Conservation (phyloP, 2,797 vertebrate species). For the Protonibea diacanthus region DNA sequence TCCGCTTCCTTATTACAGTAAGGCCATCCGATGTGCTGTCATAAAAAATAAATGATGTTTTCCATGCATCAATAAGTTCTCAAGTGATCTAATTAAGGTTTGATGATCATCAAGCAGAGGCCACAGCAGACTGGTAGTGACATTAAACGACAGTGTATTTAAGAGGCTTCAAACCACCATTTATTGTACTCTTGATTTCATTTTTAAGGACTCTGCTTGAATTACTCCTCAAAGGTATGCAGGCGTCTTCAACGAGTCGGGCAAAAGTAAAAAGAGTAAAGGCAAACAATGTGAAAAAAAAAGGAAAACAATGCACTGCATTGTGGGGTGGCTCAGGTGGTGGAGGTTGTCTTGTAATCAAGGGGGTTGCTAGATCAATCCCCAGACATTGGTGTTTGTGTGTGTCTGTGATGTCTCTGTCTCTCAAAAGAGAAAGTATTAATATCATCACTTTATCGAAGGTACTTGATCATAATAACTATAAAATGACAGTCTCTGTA, state of each 20-base stretch:
- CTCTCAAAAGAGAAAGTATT: too few species aligned
- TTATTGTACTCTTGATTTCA: not conserved
- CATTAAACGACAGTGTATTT: not conserved
- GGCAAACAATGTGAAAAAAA: too few species aligned
- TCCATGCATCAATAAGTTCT: conserved; percentile 1
- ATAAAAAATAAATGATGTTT: conserved; percentile 57
- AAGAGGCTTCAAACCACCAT: not conserved
- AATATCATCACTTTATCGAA: too few species aligned
- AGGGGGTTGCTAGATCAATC: too few species aligned
- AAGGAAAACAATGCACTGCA: too few species aligned
- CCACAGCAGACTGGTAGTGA: not conserved
- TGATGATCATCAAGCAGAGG: conserved; percentile 15
- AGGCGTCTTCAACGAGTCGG: not conserved
- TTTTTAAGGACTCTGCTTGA: not conserved
- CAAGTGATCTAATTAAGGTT: conserved; percentile 28
- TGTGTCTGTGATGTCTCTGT: too few species aligned
- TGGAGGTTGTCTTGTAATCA: too few species aligned
- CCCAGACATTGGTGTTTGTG: too few species aligned
- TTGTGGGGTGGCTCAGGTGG: too few species aligned
- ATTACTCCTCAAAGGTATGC: not conserved
- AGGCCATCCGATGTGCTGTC: conserved; percentile 19
- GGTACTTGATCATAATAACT: too few species aligned
- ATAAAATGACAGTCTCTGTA: too few species aligned
- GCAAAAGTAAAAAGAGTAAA: too few species aligned
- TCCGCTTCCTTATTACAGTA: conserved; percentile 16